Conservation (phyloP, 2,113 vertebrate genomes). For the Coreoperca whiteheadi region DNA sequence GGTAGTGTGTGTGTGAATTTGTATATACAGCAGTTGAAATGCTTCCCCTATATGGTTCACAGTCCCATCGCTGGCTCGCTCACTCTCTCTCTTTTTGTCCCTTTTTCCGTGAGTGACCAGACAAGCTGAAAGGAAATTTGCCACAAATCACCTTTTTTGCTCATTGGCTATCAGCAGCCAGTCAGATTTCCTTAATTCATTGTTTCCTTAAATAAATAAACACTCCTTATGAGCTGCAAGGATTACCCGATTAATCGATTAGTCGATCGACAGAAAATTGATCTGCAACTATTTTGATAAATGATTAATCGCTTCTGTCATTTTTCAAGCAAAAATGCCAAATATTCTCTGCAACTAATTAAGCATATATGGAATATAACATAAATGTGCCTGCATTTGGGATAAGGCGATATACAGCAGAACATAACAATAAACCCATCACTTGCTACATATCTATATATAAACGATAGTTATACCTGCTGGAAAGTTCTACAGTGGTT, state of each 20-base stretch:
- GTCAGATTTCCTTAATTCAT: background rate
- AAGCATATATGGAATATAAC: no score
- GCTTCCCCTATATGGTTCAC: conserved; percentile 25
- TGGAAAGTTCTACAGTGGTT: no score
- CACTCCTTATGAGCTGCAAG: background rate
- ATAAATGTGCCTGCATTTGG: no score
- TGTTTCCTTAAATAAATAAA: background rate
- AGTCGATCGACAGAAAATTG: background rate
- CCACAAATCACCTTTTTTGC: background rate
- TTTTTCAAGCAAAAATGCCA: no score
- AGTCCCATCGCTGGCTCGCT: background rate
- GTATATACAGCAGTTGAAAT: conserved; percentile 42
- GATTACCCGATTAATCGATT: background rate
- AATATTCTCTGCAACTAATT: no score
- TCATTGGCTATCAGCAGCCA: background rate
- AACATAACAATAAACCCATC: no score
- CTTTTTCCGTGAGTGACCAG: background rate
- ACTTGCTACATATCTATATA: no score
- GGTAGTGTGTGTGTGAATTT: conserved; percentile 11
- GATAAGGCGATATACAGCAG: no score
- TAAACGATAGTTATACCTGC: no score
- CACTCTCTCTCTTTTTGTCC: background rate
- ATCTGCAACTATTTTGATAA: no score
- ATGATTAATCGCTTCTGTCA: no score
- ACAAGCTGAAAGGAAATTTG: background rate